Conservation (phyloP, 2,113 vertebrate genomes). For the Vireo altiloquus region DNA sequence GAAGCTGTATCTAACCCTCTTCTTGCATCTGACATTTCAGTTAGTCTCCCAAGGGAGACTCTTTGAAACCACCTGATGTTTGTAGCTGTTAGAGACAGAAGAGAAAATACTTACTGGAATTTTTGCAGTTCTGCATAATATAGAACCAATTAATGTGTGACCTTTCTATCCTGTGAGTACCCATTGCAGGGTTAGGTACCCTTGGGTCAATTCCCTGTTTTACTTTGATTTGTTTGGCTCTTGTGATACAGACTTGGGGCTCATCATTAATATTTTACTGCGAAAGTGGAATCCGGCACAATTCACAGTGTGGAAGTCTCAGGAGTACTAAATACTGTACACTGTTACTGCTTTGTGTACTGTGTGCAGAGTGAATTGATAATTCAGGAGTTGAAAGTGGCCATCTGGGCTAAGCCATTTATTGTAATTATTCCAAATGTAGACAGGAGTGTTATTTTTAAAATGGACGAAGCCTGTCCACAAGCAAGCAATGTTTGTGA, state of each 20-base stretch:
- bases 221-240: neutral
- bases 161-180: neutral
- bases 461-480: neutral
- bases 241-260: neutral
- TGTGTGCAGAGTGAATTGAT: neutral
- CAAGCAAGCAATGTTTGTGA: neutral
- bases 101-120: constrained; percentile 35
- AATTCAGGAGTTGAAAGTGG: neutral
- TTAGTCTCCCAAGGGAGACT: neutral
- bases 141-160: neutral
- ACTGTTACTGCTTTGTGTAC: neutral
- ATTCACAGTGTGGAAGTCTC: neutral
- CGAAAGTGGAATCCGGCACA: neutral
- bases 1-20: neutral
- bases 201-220: neutral
- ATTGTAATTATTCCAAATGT: neutral
- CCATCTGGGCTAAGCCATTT: constrained; percentile 7
- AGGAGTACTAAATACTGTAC: neutral
- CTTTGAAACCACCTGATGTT: constrained; percentile 41
- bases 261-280: constrained; percentile 14
- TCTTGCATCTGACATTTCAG: constrained; percentile 6
- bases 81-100: neutral
- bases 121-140: constrained; percentile 5
- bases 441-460: neutral
- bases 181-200: neutral